phyloP scores from a whole-genome alignment of 2,797 vertebrate species.

The Naso thynnoides region DNA sequence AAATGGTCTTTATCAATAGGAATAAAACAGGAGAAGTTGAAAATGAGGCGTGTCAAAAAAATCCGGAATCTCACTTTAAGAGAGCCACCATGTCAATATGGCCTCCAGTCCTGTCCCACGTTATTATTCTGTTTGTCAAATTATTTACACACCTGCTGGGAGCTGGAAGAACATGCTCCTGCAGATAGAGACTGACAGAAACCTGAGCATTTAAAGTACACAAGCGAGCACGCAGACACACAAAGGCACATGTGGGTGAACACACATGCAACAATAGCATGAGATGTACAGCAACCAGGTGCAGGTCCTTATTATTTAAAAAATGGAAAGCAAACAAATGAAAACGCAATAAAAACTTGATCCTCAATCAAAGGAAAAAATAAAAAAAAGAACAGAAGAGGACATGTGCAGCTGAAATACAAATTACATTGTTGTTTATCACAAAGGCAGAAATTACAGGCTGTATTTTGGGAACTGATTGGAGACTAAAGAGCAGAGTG shows the following conservation, averaged over 20 bases:
- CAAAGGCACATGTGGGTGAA: slow-evolving; percentile 26
- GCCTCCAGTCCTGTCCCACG: slow-evolving; percentile 30
- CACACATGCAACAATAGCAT: slow-evolving; percentile 45
- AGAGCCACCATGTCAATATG: slow-evolving; percentile 57
- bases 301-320: slow-evolving; percentile 36
- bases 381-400: slow-evolving; percentile 22
- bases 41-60: no score
- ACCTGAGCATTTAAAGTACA: slow-evolving; percentile 58
- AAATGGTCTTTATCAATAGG: no score
- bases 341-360: slow-evolving; percentile 17
- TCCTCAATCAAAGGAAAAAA: slow-evolving; percentile 24
- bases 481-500: slow-evolving; percentile 30
- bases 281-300: slow-evolving; percentile 53
- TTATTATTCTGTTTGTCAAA: slow-evolving; percentile 60
- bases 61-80: no score
- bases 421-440: slow-evolving; percentile 19
- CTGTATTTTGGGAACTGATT: slow-evolving; percentile 48
- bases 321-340: slow-evolving; percentile 33
- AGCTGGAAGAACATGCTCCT: slow-evolving; percentile 34
- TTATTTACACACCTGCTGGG: slow-evolving; percentile 76
- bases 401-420: slow-evolving; percentile 18
- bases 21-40: no score
- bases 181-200: slow-evolving; percentile 47
- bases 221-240: slow-evolving; percentile 39
- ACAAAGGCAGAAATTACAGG: slow-evolving; percentile 49